These are phyloP conservation scores for Eclectus roratus DNA, from an alignment of 2,113 vertebrate species.

Conservation along the genomic window DNA sequence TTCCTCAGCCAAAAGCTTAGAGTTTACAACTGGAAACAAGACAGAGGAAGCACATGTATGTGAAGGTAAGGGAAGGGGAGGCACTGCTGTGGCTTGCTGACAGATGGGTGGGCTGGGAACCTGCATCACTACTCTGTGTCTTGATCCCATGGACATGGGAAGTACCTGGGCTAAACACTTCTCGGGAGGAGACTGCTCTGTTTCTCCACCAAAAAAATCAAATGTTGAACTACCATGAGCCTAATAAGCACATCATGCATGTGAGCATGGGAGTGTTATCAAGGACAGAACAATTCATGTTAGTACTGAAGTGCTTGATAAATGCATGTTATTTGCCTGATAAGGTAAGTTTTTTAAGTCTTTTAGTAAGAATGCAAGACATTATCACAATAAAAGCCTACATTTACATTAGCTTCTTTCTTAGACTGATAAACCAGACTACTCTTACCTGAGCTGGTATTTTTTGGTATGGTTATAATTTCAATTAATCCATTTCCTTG, in stretches of 20 bases:
- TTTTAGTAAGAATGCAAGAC: neutral
- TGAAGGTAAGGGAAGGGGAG: neutral
- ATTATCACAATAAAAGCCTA: neutral
- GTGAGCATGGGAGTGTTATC: neutral
- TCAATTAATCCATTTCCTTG: neutral
- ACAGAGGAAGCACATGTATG: fast-evolving
- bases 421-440: neutral
- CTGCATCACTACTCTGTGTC: neutral
- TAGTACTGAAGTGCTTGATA: neutral
- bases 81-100: neutral
- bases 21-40: neutral
- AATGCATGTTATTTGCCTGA: neutral
- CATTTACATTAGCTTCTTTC: neutral
- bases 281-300: neutral
- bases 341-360: fast-evolving
- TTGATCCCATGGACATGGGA: neutral
- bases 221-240: neutral
- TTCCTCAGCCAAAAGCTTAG: neutral
- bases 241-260: neutral
- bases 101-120: neutral
- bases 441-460: neutral
- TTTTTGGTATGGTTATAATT: neutral
- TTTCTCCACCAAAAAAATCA: neutral
- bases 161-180: neutral
- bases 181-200: fast-evolving